Conservation (phyloP, 2,113 vertebrate species). For the Desmodus rotundus region DNA sequence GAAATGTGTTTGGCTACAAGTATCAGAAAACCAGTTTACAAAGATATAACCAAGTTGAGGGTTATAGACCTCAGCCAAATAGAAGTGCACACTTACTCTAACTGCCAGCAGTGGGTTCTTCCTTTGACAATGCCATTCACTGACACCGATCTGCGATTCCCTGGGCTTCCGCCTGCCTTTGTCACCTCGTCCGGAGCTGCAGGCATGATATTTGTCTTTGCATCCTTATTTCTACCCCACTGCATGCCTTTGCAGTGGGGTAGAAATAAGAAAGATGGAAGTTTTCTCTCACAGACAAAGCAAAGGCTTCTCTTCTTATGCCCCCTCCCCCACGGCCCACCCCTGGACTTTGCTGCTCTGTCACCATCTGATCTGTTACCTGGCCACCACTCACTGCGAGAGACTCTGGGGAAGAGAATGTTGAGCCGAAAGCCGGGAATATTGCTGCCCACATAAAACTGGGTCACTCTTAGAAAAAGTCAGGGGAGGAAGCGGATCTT, state of each 20-base stretch:
- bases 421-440: background rate
- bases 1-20: background rate
- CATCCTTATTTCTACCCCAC: too few relatives aligned
- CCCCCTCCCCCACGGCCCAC: fast-evolving
- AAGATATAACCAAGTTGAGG: background rate
- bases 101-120: background rate
- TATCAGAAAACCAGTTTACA: background rate
- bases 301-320: background rate
- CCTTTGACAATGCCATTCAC: background rate
- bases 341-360: background rate
- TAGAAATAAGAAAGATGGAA: background rate
- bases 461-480: background rate
- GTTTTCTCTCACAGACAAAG: background rate
- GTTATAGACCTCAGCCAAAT: background rate
- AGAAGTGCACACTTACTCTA: background rate
- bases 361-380: too few relatives aligned
- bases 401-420: background rate
- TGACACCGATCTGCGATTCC: background rate
- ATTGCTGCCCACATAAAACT: background rate
- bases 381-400: background rate
- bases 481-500: background rate
- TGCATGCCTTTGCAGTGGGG: too few relatives aligned
- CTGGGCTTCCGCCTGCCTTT: background rate
- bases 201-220: background rate
- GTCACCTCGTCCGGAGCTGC: background rate